Evolutionary conservation across 2,888 invertebrate species (phyloP), one percentile per base, ranked within the genome.

Genomic region (Allygus modestus): DNA sequence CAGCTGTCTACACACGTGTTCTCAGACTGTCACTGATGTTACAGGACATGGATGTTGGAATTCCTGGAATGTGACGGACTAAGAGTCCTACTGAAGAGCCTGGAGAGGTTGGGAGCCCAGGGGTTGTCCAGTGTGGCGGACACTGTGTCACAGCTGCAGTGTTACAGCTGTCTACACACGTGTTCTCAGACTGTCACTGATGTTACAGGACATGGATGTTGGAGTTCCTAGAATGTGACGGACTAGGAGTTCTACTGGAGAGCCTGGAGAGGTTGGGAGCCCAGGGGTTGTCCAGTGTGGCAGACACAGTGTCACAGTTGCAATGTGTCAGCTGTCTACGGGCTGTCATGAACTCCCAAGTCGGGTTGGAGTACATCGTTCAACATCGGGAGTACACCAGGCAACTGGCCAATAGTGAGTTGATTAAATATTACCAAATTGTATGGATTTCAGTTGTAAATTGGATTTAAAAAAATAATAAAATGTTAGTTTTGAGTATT

Each of bases 261-360:
- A 89, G 90, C 23, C 88, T 91, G 85, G 89, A 89, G 61, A 89
- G 89, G 82, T 89, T 91, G 87, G 89, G 87, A 15, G 85, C 87
- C 5, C 82, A 84, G 33, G 85, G 86, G 7, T 69, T 82, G 28
- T 86, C 85, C 79, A 89, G 89, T 11, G 89, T 91, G 86, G 89
- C 90, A 1, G 90, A 90, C 85, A 90, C 91, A 20, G 88, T 91
- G 17, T 88, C 91, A 1, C 91, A 90, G 88, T 88, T 91, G 73
- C 91, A 91, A 87, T 91, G 91, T 87, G 89, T 91, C 2, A 89
- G 89, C 0, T 91, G 91, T 87, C 88, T 92, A 37, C 88, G 91
- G 28, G 89, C 90, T 20, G 89, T 92, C 20, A 90, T 91, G 87
- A 91, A 91, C 87, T 90, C 90, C 20, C 88, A 87, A 46, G 87